Percentiles rank a stretch among this genome's conserved stretches.
Evolutionary conservation across 2,113 vertebrate genomes (phyloP).

Genomic region (Brachirus orientalis): DNA sequence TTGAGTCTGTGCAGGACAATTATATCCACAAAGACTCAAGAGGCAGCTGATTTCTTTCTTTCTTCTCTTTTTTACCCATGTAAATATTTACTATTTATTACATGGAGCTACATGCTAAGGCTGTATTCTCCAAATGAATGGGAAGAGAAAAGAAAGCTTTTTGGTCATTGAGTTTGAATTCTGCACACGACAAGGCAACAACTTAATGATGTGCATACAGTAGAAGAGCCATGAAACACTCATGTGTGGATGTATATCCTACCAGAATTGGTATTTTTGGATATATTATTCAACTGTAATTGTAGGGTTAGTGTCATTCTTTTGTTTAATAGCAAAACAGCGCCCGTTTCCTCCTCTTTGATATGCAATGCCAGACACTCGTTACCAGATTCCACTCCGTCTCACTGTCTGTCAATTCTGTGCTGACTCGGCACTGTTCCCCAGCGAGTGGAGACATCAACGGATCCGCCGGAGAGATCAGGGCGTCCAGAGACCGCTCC

Average conservation of each 20-base stretch:
- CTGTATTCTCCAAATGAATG: too few relatives aligned
- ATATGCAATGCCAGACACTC: constrained; percentile 42
- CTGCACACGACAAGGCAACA: not conserved
- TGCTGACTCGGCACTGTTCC: constrained; percentile 61
- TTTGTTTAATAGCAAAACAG: constrained; percentile 18
- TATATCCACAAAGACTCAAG: too few relatives aligned
- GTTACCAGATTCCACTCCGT: constrained; percentile 36
- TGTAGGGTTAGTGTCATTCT: constrained; percentile 10
- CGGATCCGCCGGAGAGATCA: constrained; percentile 49
- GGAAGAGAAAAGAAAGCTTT: too few relatives aligned
- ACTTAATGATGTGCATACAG: not conserved
- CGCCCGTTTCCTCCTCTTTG: constrained; percentile 24
- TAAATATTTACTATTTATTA: too few relatives aligned
- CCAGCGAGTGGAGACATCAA: constrained; percentile 58
- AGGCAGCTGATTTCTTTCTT: too few relatives aligned
- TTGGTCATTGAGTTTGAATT: too few relatives aligned
- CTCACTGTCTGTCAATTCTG: constrained; percentile 39
- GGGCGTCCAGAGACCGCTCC: constrained; percentile 16
- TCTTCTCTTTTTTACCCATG: too few relatives aligned
- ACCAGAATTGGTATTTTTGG: not conserved
- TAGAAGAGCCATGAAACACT: not conserved
- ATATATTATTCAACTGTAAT: not conserved
- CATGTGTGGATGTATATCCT: not conserved
- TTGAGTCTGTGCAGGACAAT: too few relatives aligned
- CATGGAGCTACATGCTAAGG: too few relatives aligned